Evolutionary conservation across 2,113 vertebrate genomes (phyloP).

Genomic region (Gallinago jamesoni): DNA sequence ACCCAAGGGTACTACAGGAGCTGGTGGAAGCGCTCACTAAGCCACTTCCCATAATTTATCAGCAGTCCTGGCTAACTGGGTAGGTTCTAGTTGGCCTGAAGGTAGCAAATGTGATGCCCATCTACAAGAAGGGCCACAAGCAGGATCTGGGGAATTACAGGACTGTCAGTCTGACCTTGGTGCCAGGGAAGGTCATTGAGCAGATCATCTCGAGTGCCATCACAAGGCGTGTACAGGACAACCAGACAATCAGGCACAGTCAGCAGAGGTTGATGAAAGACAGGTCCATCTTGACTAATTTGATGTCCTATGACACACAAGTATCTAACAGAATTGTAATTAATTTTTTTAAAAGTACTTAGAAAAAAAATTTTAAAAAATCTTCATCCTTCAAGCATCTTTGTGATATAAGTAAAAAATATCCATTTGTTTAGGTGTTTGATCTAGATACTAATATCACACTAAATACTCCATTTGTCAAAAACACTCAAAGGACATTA

Average conservation of each 20-base stretch:
- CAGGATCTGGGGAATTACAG: neutral
- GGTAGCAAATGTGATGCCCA: neutral
- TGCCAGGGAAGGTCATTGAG: neutral
- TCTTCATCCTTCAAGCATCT: neutral
- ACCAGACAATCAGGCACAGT: neutral
- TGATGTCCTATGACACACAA: neutral
- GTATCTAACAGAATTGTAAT: neutral
- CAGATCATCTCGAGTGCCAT: neutral
- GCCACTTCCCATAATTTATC: neutral
- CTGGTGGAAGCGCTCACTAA: neutral
- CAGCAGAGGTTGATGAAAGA: neutral
- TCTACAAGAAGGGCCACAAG: neutral
- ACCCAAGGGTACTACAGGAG: neutral
- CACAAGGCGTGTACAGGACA: neutral
- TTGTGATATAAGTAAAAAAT: neutral
- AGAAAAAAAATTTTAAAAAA: neutral
- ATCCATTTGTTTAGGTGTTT: neutral
- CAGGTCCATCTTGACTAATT: neutral
- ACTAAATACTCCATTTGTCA: neutral
- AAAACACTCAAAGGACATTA: neutral
- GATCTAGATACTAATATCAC: neutral
- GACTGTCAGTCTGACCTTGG: neutral
- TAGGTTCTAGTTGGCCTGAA: neutral
- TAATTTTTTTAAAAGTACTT: neutral
- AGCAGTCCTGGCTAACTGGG: neutral